These are phyloP conservation scores for Acronicta aceris DNA, from an alignment of 2,888 invertebrate genomes.

Conservation along the genomic window DNA sequence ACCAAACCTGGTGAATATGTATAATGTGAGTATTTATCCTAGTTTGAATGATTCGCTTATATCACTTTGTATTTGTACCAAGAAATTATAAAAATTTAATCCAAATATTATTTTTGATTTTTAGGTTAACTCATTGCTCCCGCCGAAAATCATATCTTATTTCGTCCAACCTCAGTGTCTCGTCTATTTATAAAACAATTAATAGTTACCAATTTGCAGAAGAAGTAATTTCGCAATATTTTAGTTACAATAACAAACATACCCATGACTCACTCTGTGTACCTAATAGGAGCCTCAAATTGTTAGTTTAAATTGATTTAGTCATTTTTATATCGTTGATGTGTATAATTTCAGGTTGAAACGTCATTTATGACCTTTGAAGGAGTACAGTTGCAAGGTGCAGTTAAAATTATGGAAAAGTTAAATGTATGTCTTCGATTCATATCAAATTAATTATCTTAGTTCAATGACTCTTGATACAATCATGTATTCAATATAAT, in stretches of 20 bases:
- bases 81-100: background rate
- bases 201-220: conserved; percentile 3
- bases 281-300: conserved; percentile 17
- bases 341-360: conserved; percentile 91
- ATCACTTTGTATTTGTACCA: background rate
- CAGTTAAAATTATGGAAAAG: conserved; percentile 98
- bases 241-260: conserved; percentile 28
- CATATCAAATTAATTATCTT: conserved; percentile 27
- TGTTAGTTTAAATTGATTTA: conserved; percentile 6
- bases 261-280: conserved; percentile 39
- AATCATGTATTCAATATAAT: background rate
- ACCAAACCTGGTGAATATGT: conserved; percentile 95
- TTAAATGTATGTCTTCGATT: conserved; percentile 92
- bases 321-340: conserved; percentile 9
- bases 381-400: conserved; percentile 97
- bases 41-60: conserved; percentile 11
- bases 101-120: conserved; percentile 38
- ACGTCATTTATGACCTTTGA: conserved; percentile 99
- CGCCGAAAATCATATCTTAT: conserved; percentile 59
- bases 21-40: conserved; percentile 93
- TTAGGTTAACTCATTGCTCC: conserved; percentile 68
- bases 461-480: conserved; percentile 24
- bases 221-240: conserved; percentile 6
- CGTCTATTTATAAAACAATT: background rate
- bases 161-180: conserved; percentile 1